Evolutionary conservation across 2,113 vertebrate genomes (phyloP).

Genomic region (Regulus satrapa): DNA sequence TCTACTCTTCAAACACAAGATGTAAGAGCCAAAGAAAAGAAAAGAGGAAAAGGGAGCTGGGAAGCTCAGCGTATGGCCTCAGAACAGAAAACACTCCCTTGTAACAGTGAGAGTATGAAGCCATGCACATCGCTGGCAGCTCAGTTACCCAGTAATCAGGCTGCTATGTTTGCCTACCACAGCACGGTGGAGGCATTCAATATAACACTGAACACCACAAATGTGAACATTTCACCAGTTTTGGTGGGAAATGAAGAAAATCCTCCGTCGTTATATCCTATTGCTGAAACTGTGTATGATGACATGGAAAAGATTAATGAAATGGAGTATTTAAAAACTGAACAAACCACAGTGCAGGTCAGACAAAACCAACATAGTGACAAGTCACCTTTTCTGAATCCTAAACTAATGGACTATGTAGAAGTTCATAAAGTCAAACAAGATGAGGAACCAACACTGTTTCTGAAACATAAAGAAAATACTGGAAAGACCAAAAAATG

Average conservation of each 20-base stretch:
- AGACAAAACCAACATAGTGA: constrained; percentile 20
- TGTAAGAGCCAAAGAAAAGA: constrained; percentile 31
- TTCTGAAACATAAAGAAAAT: constrained; percentile 68
- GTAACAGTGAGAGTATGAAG: constrained; percentile 38
- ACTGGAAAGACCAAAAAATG: constrained; percentile 8
- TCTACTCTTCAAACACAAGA: not conserved
- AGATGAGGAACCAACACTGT: constrained; percentile 75
- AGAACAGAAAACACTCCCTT: constrained; percentile 6
- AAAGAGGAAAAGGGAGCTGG: not conserved
- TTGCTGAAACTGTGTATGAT: not conserved
- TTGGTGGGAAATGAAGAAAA: constrained; percentile 42
- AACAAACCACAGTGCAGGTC: not conserved
- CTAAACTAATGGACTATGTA: constrained; percentile 79
- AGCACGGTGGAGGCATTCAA: constrained; percentile 55
- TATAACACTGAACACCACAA: constrained; percentile 1
- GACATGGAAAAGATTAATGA: not conserved
- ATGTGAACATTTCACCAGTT: not conserved
- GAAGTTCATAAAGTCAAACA: constrained; percentile 84
- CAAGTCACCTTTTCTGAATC: constrained; percentile 27
- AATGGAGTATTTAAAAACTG: not conserved
- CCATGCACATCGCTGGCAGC: constrained; percentile 77
- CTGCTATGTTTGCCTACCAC: constrained; percentile 62
- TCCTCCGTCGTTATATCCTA: not conserved
- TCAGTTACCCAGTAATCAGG: constrained; percentile 58
- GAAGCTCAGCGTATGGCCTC: not conserved